Evolutionary conservation across 1,140 invertebrate genomes (phyloP), one percentile per base, ranked within the genome.

Genomic region (Drosophila sechellia): DNA sequence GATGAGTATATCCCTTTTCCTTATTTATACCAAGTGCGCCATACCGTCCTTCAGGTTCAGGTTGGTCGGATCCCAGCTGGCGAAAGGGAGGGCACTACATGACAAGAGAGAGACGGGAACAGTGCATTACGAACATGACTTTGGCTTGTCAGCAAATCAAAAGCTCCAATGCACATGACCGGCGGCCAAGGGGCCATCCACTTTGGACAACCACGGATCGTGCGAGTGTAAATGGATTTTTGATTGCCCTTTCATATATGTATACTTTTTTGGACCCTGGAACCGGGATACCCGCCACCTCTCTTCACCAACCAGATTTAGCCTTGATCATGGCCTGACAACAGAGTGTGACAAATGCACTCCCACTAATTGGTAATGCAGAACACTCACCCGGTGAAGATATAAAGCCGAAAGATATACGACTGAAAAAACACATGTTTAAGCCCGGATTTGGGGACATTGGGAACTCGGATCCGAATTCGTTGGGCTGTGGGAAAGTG

Each of bases 181-280:
- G 15, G 17, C 17, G 17, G 17, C 17, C 17, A 17, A 17, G 17
- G 17, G 17, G 17, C 17, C 17, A 17, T 17, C n/a, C 49, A 43
- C 22, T 54, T 49, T 10, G 59, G 39, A 53, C 39, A 50, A 54
- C 42, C 53, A 50, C 50, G 45, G 25, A 59, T 46, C 59, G 53
- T 66, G 66, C 60, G 56, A 60, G 35, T 87, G 83, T 81, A 81
- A 86, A 86, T 86, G 76, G 84, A 42, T 70, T 87, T 86, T 87
- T 83, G 79, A 87, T 87, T 87, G 79, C 17, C 46, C 54, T 73
- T 68, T 63, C 50, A 43, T 46, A 34, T 17, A 17, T 17, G 17
- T 8, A 6, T 25, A 11, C 1, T 17, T 17, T 17, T 17, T 17
- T 17, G 17, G 17, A 17, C 17, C 17, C 17, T 17, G 17, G 17